Evolutionary conservation across 2,113 vertebrate genomes (phyloP).

Genomic region (Rhadina sibilatrix): DNA sequence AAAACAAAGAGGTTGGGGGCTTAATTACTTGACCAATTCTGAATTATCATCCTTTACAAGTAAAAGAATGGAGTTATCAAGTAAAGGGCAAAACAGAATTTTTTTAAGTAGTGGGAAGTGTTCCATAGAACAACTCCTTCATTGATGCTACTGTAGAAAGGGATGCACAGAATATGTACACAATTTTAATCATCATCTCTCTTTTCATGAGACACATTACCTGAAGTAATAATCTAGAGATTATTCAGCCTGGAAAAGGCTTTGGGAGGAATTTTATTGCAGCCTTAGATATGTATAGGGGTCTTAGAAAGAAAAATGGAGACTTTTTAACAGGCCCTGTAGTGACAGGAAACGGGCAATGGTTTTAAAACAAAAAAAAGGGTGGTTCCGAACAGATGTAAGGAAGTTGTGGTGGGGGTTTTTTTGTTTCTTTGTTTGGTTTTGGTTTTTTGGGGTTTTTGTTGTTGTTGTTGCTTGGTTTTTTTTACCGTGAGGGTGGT

Average conservation of each 20-base stretch:
- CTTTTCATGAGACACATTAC: not conserved
- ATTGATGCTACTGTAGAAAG: not conserved
- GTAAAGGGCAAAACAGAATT: not conserved
- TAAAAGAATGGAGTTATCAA: not conserved
- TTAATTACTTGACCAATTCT: conserved; percentile 22
- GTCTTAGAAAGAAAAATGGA: not conserved
- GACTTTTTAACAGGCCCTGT: not conserved
- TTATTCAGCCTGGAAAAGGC: not conserved
- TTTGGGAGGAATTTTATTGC: not conserved
- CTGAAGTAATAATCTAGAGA: not conserved
- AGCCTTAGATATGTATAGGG: accelerated
- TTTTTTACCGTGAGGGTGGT: not conserved
- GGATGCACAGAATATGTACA: not conserved
- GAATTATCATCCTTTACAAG: not conserved
- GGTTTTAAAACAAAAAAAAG: not conserved
- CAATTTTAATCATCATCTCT: not conserved
- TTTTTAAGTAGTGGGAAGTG: not conserved
- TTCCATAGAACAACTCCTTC: not conserved
- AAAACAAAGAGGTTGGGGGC: not conserved
- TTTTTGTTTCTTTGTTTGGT: too few relatives aligned
- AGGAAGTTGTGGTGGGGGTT: not conserved
- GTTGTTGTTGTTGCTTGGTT: not conserved
- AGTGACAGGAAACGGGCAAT: not conserved
- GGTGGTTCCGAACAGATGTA: not conserved
- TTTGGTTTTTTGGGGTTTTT: too few relatives aligned